Evolutionary conservation across 2,888 invertebrate genomes (phyloP).

Genomic region (Gortyna flavago): DNA sequence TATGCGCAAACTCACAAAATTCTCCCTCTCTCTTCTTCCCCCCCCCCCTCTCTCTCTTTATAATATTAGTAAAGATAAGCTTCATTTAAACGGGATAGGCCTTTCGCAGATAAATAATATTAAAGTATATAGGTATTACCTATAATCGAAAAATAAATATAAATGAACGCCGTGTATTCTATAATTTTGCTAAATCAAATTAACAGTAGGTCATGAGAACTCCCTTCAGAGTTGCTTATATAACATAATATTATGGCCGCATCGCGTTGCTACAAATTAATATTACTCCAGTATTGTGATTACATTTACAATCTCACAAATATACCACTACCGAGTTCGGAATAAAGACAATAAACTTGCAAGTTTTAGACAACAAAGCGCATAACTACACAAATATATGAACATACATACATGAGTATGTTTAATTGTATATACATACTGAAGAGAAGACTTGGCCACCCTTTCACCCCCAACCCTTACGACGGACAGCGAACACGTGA

Average conservation of each 20-base stretch:
- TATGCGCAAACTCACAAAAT: no score
- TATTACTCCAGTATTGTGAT: background rate
- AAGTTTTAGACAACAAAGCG: background rate
- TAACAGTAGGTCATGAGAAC: background rate
- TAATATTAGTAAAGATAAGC: background rate
- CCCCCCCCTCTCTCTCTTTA: background rate
- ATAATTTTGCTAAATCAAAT: background rate
- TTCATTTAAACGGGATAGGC: background rate
- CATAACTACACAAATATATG: background rate
- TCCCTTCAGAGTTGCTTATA: background rate
- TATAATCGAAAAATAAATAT: background rate
- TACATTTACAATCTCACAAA: background rate
- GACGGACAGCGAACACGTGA: conserved; percentile 57
- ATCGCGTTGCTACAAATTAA: background rate
- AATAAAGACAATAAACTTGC: conserved; percentile 18
- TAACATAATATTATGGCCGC: background rate
- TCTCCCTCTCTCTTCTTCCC: no score
- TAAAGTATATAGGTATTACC: background rate
- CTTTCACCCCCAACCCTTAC: conserved; percentile 51
- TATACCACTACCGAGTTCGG: background rate
- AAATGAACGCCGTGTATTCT: background rate
- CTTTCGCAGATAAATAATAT: background rate
- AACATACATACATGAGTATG: conserved; percentile 13
- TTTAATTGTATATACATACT: no score
- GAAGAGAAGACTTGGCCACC: conserved; percentile 50